Evolutionary conservation across 2,888 invertebrate genomes (phyloP).

Genomic region (Lepidochrysops patricia): DNA sequence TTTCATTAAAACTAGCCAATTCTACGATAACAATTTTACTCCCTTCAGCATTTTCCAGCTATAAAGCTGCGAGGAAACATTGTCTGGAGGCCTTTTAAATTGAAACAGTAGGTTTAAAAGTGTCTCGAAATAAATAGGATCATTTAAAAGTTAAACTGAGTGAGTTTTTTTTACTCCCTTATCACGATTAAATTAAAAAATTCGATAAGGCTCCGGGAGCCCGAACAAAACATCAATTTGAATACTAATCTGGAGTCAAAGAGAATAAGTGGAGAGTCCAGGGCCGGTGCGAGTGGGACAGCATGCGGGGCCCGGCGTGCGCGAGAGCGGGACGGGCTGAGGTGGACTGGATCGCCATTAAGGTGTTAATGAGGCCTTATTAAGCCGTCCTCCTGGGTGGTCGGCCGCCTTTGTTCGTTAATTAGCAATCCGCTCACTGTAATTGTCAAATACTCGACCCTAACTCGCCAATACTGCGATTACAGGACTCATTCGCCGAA

Average conservation of each 20-base stretch:
- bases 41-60: too few species aligned
- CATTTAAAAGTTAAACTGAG: conserved; percentile 20
- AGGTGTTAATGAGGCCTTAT: conserved; percentile 74
- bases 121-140: conserved; percentile 10
- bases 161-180: conserved; percentile 35
- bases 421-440: conserved; percentile 37
- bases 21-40: too few species aligned
- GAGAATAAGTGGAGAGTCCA: conserved; percentile 66
- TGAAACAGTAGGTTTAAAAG: not conserved
- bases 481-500: not conserved
- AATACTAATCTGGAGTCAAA: conserved; percentile 73
- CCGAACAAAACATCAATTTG: conserved; percentile 69
- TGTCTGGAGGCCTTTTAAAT: too few species aligned
- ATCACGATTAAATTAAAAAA: conserved; percentile 57
- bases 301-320: conserved; percentile 36
- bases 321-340: conserved; percentile 45
- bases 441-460: conserved; percentile 12
- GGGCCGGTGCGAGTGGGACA: conserved; percentile 64
- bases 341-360: conserved; percentile 72
- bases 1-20: too few species aligned
- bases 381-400: conserved; percentile 73
- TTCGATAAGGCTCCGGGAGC: conserved; percentile 43
- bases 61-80: too few species aligned
- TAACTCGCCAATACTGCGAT: not conserved
- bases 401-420: conserved; percentile 65